phyloP scores from a whole-genome alignment of 2,113 vertebrate species.

The human (Homo sapiens) region DNA sequence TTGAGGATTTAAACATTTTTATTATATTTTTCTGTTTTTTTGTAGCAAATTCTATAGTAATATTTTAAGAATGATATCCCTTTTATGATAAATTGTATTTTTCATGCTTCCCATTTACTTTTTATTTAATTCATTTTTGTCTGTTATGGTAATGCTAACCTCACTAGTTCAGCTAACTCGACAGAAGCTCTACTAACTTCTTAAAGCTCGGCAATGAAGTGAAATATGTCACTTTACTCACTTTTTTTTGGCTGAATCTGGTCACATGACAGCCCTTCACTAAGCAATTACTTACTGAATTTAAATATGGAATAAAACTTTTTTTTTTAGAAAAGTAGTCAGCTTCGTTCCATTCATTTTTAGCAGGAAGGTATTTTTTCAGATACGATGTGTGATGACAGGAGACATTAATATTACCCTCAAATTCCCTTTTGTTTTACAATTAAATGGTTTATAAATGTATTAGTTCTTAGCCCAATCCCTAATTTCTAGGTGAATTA shows the following conservation, averaged over 20 bases:
- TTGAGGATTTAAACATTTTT: neutral
- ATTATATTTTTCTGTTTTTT: neutral
- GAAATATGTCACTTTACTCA: neutral
- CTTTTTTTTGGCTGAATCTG: neutral
- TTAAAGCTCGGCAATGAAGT: neutral
- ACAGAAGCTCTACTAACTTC: neutral
- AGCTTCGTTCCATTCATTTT: neutral
- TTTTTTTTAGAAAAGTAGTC: neutral
- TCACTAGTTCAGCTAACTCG: neutral
- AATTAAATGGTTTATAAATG: neutral
- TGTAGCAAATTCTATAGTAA: neutral
- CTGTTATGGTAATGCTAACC: neutral
- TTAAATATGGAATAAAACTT: neutral
- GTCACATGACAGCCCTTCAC: neutral
- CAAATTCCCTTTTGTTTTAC: neutral
- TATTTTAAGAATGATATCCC: neutral
- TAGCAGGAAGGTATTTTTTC: neutral
- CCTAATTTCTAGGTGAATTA: neutral
- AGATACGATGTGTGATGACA: neutral
- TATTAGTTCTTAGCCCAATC: neutral
- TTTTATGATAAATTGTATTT: neutral
- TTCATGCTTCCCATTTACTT: neutral
- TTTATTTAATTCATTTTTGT: neutral
- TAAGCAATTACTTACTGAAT: neutral
- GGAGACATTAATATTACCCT: neutral